Evolutionary conservation across 2,113 vertebrate species (phyloP).

Genomic region (Chloebia gouldiae): DNA sequence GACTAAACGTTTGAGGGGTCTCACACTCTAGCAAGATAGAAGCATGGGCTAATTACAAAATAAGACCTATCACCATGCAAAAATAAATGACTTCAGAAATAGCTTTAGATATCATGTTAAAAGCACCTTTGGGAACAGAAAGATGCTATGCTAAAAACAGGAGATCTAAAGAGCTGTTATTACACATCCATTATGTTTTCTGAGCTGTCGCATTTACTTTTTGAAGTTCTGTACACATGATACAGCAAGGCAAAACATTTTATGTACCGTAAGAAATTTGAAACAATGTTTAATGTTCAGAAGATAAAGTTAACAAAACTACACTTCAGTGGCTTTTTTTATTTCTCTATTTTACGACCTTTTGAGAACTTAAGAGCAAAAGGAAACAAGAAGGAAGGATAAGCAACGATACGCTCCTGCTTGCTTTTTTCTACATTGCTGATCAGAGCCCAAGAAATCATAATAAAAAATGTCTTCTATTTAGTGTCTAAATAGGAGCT

Average conservation of each 20-base stretch:
- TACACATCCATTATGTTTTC: conserved; percentile 86
- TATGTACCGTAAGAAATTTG: conserved; percentile 82
- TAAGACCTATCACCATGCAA: conserved; percentile 76
- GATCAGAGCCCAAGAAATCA: conserved; percentile 66
- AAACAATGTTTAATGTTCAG: conserved; percentile 86
- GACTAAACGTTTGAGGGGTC: conserved; percentile 20
- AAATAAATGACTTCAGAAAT: conserved; percentile 81
- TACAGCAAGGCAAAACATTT: conserved; percentile 78
- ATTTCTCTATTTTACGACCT: conserved; percentile 72
- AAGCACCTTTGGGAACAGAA: conserved; percentile 81
- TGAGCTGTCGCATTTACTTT: conserved; percentile 77
- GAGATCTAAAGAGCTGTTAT: conserved; percentile 80
- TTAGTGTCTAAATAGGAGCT: conserved; percentile 69
- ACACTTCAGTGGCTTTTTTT: conserved; percentile 72
- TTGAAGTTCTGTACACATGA: conserved; percentile 80
- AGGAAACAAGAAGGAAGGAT: conserved; percentile 62
- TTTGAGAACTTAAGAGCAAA: conserved; percentile 60
- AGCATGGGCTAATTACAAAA: conserved; percentile 78
- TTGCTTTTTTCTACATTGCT: conserved; percentile 39
- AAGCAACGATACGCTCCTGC: conserved; percentile 38
- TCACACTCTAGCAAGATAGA: conserved; percentile 32
- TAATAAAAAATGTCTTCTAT: conserved; percentile 59
- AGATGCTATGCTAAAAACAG: conserved; percentile 76
- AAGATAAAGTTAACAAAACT: conserved; percentile 77
- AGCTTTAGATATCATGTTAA: conserved; percentile 90